A percentile compares a stretch with the other conserved stretches of the same genome.
Conservation (phyloP, 2,797 vertebrate genomes). For the Notolabrus celidotus region DNA sequence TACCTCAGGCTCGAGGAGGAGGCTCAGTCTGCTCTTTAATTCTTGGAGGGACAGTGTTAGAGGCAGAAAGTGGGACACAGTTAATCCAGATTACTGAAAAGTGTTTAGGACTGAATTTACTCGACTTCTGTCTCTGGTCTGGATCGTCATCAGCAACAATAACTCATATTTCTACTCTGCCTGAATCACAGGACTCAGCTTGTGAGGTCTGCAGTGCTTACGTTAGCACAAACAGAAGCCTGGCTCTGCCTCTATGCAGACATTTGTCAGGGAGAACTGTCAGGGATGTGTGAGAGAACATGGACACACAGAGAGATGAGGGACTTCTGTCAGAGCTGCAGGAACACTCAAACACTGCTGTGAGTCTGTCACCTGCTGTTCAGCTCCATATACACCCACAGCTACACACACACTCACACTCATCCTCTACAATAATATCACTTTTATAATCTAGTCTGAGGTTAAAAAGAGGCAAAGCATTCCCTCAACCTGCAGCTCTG, state of each 20-base stretch:
- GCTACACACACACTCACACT: background rate
- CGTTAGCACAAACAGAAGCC: constrained; percentile 17
- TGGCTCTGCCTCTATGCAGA: constrained; percentile 14
- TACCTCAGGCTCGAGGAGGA: too few species aligned
- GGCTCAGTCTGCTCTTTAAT: background rate
- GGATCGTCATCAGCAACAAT: background rate
- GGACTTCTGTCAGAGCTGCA: background rate
- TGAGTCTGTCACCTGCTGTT: background rate
- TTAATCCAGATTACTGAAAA: background rate
- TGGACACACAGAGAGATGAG: background rate
- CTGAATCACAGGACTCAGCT: background rate
- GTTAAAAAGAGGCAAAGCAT: background rate
- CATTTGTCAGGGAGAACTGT: background rate
- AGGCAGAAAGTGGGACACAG: background rate
- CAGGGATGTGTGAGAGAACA: background rate
- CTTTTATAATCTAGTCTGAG: background rate
- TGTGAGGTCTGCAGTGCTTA: constrained; percentile 25
- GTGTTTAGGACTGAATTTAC: background rate
- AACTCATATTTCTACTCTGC: constrained; percentile 22
- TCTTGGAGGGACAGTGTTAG: background rate
- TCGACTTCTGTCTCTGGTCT: background rate
- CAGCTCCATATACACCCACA: background rate
- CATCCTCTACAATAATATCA: background rate
- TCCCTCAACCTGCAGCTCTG: background rate
- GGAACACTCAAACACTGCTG: background rate